phyloP scores from a whole-genome alignment of 2,113 vertebrate species.

The Sarotherodon lohbergeri region DNA sequence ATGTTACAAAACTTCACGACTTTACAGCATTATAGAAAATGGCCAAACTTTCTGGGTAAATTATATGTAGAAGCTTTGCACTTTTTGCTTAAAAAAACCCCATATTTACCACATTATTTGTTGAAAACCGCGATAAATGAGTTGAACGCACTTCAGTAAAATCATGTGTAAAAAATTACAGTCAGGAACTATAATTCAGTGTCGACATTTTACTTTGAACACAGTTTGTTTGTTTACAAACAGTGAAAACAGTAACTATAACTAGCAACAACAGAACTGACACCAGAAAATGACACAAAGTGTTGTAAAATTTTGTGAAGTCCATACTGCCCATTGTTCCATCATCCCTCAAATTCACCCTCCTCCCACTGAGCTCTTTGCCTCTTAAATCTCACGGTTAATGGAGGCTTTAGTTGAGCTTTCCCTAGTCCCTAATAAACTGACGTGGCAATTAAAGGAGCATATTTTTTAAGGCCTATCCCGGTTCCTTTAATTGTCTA shows the following conservation, averaged over 20 bases:
- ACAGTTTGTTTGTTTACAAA: no score
- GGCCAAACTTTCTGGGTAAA: not conserved
- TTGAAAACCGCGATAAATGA: not conserved
- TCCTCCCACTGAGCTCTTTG: not conserved
- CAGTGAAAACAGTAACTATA: not conserved
- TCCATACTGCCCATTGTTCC: not conserved
- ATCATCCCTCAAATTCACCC: not conserved
- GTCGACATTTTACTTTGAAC: not conserved
- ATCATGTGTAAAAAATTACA: not conserved
- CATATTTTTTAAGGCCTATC: constrained; percentile 41
- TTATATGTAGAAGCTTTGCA: not conserved
- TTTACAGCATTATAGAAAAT: not conserved
- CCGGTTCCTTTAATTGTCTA: constrained; percentile 55
- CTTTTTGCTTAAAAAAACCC: not conserved
- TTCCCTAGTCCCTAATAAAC: constrained; percentile 49
- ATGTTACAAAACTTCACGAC: not conserved
- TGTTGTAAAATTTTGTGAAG: not conserved
- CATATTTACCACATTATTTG: not conserved
- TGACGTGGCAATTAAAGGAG: constrained; percentile 55
- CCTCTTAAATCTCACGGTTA: constrained; percentile 33
- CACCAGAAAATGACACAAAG: not conserved
- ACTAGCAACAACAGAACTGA: not conserved
- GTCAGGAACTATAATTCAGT: not conserved
- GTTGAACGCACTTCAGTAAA: not conserved
- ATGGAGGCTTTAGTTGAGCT: constrained; percentile 35